Evolutionary conservation across 92 coral and sea anemone species (phyloP), one percentile per base, ranked within the genome.

Genomic region (Paramuricea clavata): DNA sequence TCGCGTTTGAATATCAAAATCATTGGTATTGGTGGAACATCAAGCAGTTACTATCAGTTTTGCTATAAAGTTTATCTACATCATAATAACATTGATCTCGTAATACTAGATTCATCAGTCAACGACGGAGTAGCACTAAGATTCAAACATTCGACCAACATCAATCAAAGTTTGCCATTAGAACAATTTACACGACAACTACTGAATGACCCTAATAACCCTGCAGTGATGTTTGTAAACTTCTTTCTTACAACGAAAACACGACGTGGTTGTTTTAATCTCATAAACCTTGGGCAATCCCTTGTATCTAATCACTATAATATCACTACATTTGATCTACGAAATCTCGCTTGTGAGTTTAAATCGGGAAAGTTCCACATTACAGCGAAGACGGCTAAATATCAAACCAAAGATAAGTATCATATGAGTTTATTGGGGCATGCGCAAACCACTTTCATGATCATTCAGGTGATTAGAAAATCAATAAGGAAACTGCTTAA

Each of bases 101-200:
- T 87, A 3, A 74, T 95, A 71, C 78, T 92, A 34, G 98, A 95
- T 62, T 59, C 87, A 3, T 90, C 97, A 19, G 90, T 92, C 19
- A 95, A 95, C 62, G 92, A 80, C 54, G 62, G 57, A 9, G 57
- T 27, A 47, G 81, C 81, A 1, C 9, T 43, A 25, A 74, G n/a
- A 74, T 74, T 74, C 17, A 28, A 31, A 43, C 70, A 86, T 73
- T 83, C 87, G 1, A 82, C 78, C n/a, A 74, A 76, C 21, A 77
- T 92, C 13, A 78, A 81, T 42, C 59, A 75, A 50, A 91, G 90
- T 23, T 93, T 92, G 59, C 91, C 98, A 26, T 84, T 91, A 50
- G 98, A 95, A 82, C 92, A 94, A 50, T 82, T 95, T 10, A 89
- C 92, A 19, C 93, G 98, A 5, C 91, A 85, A 81, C 70, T 94